These are phyloP conservation scores for Melipona quadrifasciata DNA, from an alignment of 1,140 invertebrate species.

Conservation along the genomic window DNA sequence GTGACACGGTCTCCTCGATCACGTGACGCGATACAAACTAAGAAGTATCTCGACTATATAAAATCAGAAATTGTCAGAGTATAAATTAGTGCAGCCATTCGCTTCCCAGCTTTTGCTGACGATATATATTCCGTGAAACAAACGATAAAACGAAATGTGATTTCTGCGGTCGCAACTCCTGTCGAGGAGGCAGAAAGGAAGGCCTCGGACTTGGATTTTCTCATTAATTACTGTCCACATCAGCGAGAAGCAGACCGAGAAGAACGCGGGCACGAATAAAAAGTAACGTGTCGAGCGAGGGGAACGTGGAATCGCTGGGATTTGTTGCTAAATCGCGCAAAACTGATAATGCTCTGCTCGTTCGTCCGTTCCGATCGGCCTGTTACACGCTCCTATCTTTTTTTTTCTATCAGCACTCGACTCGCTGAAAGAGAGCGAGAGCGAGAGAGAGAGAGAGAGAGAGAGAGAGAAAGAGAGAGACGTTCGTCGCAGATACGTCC, in stretches of 20 bases:
- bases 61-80: not conserved
- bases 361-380: conserved; percentile 33
- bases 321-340: conserved; percentile 53
- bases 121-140: conserved; percentile 5
- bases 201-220: conserved; percentile 30
- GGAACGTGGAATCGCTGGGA: conserved; percentile 19
- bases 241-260: conserved; percentile 28
- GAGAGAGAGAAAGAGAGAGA: not conserved
- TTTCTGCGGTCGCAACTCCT: conserved; percentile 24
- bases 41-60: not conserved
- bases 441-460: not conserved
- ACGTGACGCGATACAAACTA: too few relatives aligned
- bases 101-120: not conserved
- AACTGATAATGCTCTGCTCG: conserved; percentile 47
- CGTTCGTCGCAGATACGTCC: conserved; percentile 13
- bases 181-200: conserved; percentile 17
- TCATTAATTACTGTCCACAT: conserved; percentile 46
- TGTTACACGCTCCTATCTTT: conserved; percentile 31
- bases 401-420: not conserved
- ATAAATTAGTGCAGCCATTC: not conserved
- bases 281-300: not conserved
- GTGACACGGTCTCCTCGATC: too few relatives aligned
- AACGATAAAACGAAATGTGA: conserved; percentile 7
- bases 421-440: not conserved
- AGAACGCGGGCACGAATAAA: conserved; percentile 18